phyloP scores from a whole-genome alignment of 2,797 vertebrate species.

The Trachurus trachurus region DNA sequence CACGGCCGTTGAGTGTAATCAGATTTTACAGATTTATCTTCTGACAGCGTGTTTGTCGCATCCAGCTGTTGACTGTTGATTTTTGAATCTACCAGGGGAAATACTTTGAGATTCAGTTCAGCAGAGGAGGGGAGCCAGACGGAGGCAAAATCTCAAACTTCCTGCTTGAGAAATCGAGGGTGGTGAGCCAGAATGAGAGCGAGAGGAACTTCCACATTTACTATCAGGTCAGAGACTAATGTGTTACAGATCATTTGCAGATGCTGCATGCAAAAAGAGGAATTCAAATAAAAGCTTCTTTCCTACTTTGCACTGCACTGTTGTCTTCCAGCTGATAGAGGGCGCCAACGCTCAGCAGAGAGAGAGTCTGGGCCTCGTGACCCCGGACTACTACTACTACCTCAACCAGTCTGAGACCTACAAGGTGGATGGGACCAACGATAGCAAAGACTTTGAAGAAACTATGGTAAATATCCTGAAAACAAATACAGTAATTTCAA shows the following conservation, averaged over 20 bases:
- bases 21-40: background rate
- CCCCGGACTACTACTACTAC: conserved; percentile 95
- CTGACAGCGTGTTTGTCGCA: background rate
- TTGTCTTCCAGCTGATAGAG: conserved; percentile 89
- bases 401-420: conserved; percentile 97
- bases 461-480: conserved; percentile 84
- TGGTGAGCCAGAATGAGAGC: conserved; percentile 95
- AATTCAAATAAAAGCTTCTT: too few relatives aligned
- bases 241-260: background rate
- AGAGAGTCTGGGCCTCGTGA: conserved; percentile 93
- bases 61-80: conserved; percentile 8
- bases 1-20: background rate
- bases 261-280: background rate
- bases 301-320: conserved; percentile 17
- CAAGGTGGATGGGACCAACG: conserved; percentile 95
- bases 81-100: conserved; percentile 88
- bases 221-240: conserved; percentile 91
- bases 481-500: background rate
- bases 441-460: conserved; percentile 92
- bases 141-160: conserved; percentile 99
- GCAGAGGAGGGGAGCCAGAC: conserved; percentile 95
- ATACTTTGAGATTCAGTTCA: conserved; percentile 99
- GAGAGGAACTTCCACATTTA: conserved; percentile 98
- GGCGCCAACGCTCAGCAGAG: conserved; percentile 90
- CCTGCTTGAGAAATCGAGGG: conserved; percentile 96